These are phyloP conservation scores for Rhabdornis inornatus DNA, from an alignment of 2,113 vertebrate species.

Conservation along the genomic window DNA sequence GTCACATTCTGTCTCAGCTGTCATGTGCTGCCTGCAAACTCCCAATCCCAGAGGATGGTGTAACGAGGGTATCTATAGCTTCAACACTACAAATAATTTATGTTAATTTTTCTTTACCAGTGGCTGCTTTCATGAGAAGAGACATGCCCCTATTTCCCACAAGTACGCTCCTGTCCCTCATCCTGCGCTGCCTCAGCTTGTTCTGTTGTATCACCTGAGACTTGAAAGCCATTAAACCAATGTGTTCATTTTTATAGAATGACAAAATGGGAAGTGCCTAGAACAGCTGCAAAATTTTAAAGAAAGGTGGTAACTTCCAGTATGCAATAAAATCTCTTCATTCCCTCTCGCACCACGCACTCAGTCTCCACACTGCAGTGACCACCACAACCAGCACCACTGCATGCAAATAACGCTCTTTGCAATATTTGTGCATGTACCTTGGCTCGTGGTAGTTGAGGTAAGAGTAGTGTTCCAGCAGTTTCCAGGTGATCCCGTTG, in stretches of 20 bases:
- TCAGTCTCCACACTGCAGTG: background rate
- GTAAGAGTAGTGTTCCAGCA: constrained; percentile 92
- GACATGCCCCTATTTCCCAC: background rate
- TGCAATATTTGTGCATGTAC: constrained; percentile 50
- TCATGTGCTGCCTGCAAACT: background rate
- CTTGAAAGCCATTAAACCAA: background rate
- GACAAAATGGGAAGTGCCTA: background rate
- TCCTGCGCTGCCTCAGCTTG: background rate
- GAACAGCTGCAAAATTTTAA: background rate
- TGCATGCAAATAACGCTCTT: background rate
- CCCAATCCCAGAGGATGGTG: background rate
- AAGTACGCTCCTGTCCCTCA: background rate
- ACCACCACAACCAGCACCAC: background rate
- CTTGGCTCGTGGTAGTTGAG: constrained; percentile 96
- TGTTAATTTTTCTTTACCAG: constrained; percentile 2
- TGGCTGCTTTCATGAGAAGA: background rate
- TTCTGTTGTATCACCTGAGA: background rate
- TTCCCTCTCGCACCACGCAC: background rate
- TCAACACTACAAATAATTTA: constrained; percentile 34
- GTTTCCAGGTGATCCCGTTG: constrained; percentile 96
- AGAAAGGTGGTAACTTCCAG: background rate
- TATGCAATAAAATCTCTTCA: background rate
- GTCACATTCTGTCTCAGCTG: background rate
- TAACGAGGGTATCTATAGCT: background rate
- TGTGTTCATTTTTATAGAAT: background rate